Base-by-base conservation (phyloP, 2,113 vertebrate species). In the Eolophus roseicapilla region DNA sequence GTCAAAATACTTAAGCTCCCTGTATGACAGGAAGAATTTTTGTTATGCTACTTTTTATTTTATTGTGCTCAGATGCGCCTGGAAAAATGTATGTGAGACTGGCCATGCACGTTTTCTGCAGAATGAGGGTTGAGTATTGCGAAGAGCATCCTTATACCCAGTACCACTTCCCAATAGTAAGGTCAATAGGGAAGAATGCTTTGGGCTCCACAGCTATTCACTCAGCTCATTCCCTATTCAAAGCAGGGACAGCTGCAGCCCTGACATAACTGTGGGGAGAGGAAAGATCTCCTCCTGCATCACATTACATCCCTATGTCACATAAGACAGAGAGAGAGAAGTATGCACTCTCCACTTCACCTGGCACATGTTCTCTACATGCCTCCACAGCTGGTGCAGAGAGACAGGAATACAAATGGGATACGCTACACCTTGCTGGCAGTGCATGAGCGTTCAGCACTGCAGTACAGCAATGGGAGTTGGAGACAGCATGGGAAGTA, bases 371-470 rank as follows among this genome's bases (percentile, higher is more conserved):
- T 70, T 43, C 20, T 83, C 70, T 73, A 13, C 10, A 7, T 11
- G 13, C 10, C 60, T 63, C 60, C 60, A 63, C 41, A 77, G 59
- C 47, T 69, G 29, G 24, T 57, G 49, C 44, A 63, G 16, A 49
- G 28, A 81, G 52, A n/a, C 31, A 83, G 76, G 82, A 90, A 86
- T 79, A 85, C 33, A 69, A 79, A 76, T 31, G 21, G 39, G 52
- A 49, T 24, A 43, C 0, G 3, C 49, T 46, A 52, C 63, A 75
- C 69, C 64, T 68, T 53, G 49, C 46, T 64, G 44, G 47, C 47
- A 88, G 47, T 0, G 0, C 62, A 29, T 0, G 18, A 79, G 41
- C 37, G 65, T 39, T 82, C 63, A 78, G 76, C 46, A 43, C 25
- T 70, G 88, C 46, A 39, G 59, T 19, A 63, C 4, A 80, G 28